phyloP scores from a whole-genome alignment of 2,888 invertebrate species.

The Helleia helle region DNA sequence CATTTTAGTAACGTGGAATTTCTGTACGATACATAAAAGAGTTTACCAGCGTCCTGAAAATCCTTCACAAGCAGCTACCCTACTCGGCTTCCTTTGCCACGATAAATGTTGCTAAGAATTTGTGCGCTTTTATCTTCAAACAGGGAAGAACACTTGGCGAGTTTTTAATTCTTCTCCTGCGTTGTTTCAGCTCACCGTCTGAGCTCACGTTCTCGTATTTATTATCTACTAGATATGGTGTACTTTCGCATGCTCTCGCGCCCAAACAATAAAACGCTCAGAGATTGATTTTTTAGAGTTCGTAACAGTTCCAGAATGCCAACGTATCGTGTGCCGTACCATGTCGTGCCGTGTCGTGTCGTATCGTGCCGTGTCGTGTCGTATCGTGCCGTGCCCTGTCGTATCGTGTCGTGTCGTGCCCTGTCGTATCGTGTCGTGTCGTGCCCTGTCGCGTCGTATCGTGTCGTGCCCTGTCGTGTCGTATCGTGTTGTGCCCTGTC shows the following conservation, averaged over 20 bases:
- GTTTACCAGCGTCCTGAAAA: not conserved
- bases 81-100: conserved; percentile 12
- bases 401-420: not conserved
- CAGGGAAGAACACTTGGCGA: conserved; percentile 26
- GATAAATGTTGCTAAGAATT: conserved; percentile 31
- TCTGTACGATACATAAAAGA: not conserved
- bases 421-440: not conserved
- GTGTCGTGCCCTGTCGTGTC: no score
- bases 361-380: no score
- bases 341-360: no score
- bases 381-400: not conserved
- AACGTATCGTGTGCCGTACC: no score
- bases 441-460: not conserved
- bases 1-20: no score
- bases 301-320: not conserved
- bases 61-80: not conserved
- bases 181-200: conserved; percentile 11
- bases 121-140: conserved; percentile 34
- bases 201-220: conserved; percentile 10
- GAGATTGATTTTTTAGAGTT: not conserved
- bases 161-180: conserved; percentile 24
- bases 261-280: not conserved
- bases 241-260: not conserved
- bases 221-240: conserved; percentile 9
- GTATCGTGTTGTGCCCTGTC: not conserved